Conservation (phyloP, 2,888 invertebrate genomes). For the Thymelicus sylvestris region DNA sequence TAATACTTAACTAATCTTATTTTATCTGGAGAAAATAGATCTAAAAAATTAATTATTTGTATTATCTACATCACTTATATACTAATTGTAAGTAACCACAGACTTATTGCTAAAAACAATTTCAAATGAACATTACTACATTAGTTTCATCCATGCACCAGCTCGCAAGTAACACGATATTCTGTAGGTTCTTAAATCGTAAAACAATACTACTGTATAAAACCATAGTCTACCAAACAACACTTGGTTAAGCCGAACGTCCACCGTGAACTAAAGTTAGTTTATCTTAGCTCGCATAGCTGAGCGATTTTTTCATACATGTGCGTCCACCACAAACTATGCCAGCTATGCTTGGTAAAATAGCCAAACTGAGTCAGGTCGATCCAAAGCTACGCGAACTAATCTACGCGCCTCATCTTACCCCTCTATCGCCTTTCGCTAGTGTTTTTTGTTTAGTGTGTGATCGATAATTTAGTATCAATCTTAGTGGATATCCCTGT, state of each 20-base stretch:
- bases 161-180: too few relatives aligned
- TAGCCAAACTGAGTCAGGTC: constrained; percentile 28
- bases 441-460: constrained; percentile 29
- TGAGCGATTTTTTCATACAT: constrained; percentile 26
- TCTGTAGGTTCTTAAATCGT: too few relatives aligned
- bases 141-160: too few relatives aligned
- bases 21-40: too few relatives aligned
- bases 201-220: too few relatives aligned
- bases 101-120: too few relatives aligned
- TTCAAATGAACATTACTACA: too few relatives aligned
- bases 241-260: constrained; percentile 18
- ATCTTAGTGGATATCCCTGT: constrained; percentile 35
- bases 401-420: constrained; percentile 36
- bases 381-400: constrained; percentile 36
- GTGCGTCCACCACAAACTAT: constrained; percentile 26
- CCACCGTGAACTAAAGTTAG: constrained; percentile 16
- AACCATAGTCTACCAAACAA: too few relatives aligned
- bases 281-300: constrained; percentile 16
- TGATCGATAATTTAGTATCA: constrained; percentile 32
- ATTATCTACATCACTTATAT: too few relatives aligned
- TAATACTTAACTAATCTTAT: too few relatives aligned
- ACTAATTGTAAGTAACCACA: too few relatives aligned
- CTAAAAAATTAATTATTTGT: too few relatives aligned
- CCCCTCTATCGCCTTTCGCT: constrained; percentile 37
- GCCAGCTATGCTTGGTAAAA: constrained; percentile 17